These are phyloP conservation scores for Ornithoptera priamus DNA, from an alignment of 2,888 invertebrate genomes.

Conservation along the genomic window DNA sequence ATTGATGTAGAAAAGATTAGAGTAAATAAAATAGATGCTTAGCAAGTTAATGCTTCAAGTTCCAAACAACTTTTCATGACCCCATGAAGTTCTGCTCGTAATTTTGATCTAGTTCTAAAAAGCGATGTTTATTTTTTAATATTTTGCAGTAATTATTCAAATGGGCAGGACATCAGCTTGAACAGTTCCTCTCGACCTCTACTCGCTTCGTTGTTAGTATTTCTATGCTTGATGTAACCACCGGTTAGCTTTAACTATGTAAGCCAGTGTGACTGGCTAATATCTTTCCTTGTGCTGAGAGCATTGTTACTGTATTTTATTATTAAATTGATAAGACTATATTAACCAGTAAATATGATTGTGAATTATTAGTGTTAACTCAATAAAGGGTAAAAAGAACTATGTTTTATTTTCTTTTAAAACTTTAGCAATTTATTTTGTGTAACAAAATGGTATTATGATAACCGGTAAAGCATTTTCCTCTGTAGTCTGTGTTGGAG, in stretches of 20 bases:
- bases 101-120: not conserved
- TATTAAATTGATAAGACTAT: conserved; percentile 12
- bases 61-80: not conserved
- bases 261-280: conserved; percentile 24
- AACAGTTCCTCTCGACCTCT: not conserved
- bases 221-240: conserved; percentile 14
- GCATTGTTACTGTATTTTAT: conserved; percentile 18
- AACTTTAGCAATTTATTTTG: not conserved
- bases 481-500: conserved; percentile 97
- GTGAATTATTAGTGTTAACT: conserved; percentile 6
- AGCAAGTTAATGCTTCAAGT: too few relatives aligned
- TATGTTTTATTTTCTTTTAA: conserved; percentile 9
- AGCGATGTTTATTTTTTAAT: not conserved
- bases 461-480: conserved; percentile 96
- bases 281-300: conserved; percentile 24
- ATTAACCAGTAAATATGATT: conserved; percentile 12
- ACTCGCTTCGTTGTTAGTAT: not conserved
- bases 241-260: conserved; percentile 23
- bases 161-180: not conserved
- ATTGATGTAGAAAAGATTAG: not conserved
- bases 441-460: conserved; percentile 73
- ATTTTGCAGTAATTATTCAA: not conserved
- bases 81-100: not conserved
- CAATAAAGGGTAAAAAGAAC: conserved; percentile 20
- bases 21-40: not conserved